A percentile compares a stretch with the other conserved stretches of the same genome.
Conservation (phyloP, 2,888 invertebrate genomes). For the Ophonus ardosiacus region DNA sequence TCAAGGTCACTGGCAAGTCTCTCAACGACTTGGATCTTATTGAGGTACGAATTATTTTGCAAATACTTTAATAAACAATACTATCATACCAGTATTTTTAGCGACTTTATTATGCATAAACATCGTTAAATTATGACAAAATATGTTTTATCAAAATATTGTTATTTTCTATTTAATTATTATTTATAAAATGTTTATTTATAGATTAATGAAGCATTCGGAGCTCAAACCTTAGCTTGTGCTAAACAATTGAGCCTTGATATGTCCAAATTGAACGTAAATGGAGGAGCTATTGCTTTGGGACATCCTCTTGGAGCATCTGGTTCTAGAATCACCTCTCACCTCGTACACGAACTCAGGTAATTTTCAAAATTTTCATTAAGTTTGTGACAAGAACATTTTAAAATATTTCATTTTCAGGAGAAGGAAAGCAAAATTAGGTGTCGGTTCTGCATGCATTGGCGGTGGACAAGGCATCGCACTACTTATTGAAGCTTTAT, state of each 20-base stretch:
- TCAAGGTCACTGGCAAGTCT: slow-evolving; percentile 87
- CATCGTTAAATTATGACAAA: too few species aligned
- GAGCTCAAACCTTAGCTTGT: slow-evolving; percentile 95
- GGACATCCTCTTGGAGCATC: slow-evolving; percentile 99
- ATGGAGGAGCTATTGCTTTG: slow-evolving; percentile 97
- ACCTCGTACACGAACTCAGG: slow-evolving; percentile 94
- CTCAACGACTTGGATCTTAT: slow-evolving; percentile 94
- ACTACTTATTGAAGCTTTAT: slow-evolving; percentile 87
- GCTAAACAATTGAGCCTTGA: slow-evolving; percentile 93
- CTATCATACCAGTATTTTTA: too few species aligned
- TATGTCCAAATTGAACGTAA: slow-evolving; percentile 91
- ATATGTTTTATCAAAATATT: too few species aligned
- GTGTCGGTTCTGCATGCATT: slow-evolving; percentile 97
- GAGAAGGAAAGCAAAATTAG: slow-evolving; percentile 89
- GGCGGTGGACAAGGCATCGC: slow-evolving; percentile 99
- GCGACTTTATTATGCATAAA: too few species aligned
- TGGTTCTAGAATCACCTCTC: slow-evolving; percentile 93
- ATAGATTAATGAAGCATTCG: slow-evolving; percentile 99
- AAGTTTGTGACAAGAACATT: neutral
- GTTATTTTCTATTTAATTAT: neutral
- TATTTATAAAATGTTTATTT: slow-evolving; percentile 57
- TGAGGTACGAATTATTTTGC: slow-evolving; percentile 81
- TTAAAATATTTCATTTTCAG: slow-evolving; percentile 75
- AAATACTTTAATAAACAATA: neutral
- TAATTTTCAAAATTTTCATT: slow-evolving; percentile 72